Base-by-base conservation (phyloP, 1,140 invertebrate genomes). In the Adelges cooleyi region DNA sequence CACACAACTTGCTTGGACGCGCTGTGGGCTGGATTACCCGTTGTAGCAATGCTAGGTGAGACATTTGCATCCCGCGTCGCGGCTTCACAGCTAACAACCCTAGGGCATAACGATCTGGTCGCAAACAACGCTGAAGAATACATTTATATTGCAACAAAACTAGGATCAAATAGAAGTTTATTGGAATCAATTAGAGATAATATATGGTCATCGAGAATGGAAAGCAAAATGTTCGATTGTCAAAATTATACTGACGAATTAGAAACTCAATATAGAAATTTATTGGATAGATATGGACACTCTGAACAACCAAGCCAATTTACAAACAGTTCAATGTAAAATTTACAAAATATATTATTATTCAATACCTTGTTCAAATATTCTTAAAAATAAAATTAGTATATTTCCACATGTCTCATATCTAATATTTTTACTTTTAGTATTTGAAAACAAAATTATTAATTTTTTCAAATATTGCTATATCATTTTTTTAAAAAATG, bases 1-100 rank as follows among this genome's bases (percentile, higher is more conserved):
- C 96, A 99, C 73, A 99, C 96, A 0, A 99, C 97, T 4, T 94
- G 93, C 62, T 98, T 99, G 95, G 97, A 99, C 76, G 92, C 99
- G 29, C 76, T 99, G 15, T 99, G 95, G 95, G 93, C 96, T 11
- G 97, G 96, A 48, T 98, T 94, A 2, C 96, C 96, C 5, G 95
- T 99, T 71, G 85, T 99, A 0, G 99, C 96, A 0, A 77, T 97
- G 38, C 91, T 93, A 13, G 79, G 78, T 48, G 94, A 98, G 77
- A 98, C 95, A 3, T 76, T 99, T 56, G 96, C 96, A 1, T 98
- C 94, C 25, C 84, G 97, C 71, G 95, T 99, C 18, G 95, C 97
- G 25, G 92, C 95, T n/a, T 98, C 95, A 67, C 96, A 99, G 73
- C 79, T 99, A 22, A 84, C 85, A 51, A 90, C 93, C 33, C 78